A percentile compares a stretch with the other conserved stretches of the same genome.
Evolutionary conservation across 1,140 invertebrate genomes (phyloP).

Genomic region (Drosophila biarmipes): DNA sequence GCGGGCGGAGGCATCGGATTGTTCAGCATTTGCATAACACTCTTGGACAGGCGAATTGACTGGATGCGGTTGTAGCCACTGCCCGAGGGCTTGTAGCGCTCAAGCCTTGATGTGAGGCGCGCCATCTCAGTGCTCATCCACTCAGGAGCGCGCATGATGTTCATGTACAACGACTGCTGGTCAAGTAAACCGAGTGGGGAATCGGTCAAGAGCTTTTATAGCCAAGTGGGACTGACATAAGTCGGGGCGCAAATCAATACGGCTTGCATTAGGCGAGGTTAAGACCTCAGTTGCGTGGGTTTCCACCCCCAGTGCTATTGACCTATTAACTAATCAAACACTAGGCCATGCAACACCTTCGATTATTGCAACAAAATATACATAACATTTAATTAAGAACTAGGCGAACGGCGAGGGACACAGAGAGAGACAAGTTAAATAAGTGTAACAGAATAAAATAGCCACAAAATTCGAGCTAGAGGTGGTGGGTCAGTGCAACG

Average conservation of each 20-base stretch:
- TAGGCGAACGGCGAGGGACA: constrained; percentile 46
- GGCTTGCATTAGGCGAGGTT: constrained; percentile 54
- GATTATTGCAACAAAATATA: constrained; percentile 62
- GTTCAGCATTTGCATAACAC: constrained; percentile 80
- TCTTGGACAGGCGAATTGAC: constrained; percentile 75
- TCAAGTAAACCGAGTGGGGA: constrained; percentile 54
- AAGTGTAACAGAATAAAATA: constrained; percentile 48
- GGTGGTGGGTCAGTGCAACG: constrained; percentile 31
- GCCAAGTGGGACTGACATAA: constrained; percentile 44
- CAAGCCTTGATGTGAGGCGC: constrained; percentile 65
- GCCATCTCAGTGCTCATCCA: constrained; percentile 80
- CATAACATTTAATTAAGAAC: constrained; percentile 74
- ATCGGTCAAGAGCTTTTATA: constrained; percentile 58
- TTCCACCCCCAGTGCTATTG: constrained; percentile 54
- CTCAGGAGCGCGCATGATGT: constrained; percentile 70
- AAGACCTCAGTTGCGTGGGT: constrained; percentile 40
- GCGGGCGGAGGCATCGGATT: constrained; percentile 63
- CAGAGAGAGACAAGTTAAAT: constrained; percentile 53
- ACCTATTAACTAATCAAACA: constrained; percentile 66
- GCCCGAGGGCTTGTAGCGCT: constrained; percentile 72
- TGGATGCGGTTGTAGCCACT: constrained; percentile 81
- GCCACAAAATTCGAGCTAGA: constrained; percentile 65
- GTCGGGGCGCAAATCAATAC: constrained; percentile 52
- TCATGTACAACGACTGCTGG: constrained; percentile 15
- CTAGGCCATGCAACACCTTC: constrained; percentile 49